Percentiles rank a stretch among this genome's conserved stretches.
These are phyloP conservation scores for Procavia capensis DNA, from an alignment of 2,113 vertebrate species.

Conservation along the genomic window DNA sequence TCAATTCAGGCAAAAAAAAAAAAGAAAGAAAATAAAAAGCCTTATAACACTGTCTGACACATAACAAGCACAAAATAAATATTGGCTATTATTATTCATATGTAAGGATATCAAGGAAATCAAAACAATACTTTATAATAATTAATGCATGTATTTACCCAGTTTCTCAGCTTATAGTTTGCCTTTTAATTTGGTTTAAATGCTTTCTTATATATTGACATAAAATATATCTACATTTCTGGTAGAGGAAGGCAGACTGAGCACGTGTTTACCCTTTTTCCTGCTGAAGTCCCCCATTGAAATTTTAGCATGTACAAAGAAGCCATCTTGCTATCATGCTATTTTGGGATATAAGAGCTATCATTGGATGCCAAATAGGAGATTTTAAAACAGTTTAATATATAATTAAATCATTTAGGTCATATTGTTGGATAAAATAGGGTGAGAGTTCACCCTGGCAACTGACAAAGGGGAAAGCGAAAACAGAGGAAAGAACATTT, in stretches of 20 bases:
- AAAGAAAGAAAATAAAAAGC: too few relatives aligned
- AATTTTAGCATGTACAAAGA: background rate
- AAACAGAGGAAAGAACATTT: background rate
- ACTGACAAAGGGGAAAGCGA: background rate
- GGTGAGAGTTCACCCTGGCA: background rate
- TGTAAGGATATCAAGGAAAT: background rate
- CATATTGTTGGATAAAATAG: background rate
- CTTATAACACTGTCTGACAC: background rate
- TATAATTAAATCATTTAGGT: background rate
- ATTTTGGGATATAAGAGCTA: background rate
- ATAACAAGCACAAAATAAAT: background rate
- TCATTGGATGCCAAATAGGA: background rate
- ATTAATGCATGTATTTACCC: background rate
- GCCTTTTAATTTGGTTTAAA: background rate
- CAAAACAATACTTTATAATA: background rate
- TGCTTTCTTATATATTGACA: background rate
- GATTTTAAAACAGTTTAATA: background rate
- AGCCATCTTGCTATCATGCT: background rate
- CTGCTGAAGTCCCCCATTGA: background rate
- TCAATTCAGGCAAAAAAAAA: background rate
- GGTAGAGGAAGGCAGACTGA: background rate
- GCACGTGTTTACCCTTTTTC: background rate
- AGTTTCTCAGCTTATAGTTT: background rate
- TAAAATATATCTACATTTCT: background rate
- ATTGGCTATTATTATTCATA: background rate